A percentile compares a stretch with the other conserved stretches of the same genome.
Evolutionary conservation across 2,797 vertebrate species (phyloP).

Genomic region (Karalla daura): DNA sequence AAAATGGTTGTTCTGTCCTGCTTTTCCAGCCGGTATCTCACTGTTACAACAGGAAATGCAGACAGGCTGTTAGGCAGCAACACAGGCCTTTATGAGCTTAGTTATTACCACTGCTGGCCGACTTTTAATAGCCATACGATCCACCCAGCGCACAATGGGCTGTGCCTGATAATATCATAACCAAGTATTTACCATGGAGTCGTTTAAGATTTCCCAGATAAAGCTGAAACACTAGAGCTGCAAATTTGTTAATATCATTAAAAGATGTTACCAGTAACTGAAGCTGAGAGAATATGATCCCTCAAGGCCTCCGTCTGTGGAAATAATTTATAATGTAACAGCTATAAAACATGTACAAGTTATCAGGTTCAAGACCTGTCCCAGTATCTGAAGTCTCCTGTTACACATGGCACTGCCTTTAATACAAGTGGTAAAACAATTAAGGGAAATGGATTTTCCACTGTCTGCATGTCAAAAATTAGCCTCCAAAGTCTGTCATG

Average conservation of each 20-base stretch:
- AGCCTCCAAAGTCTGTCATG: constrained; percentile 46
- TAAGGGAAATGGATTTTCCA: constrained; percentile 93
- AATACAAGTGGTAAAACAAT: constrained; percentile 93
- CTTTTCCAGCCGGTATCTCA: constrained; percentile 72
- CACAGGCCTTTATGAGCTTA: constrained; percentile 81
- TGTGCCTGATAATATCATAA: constrained; percentile 95
- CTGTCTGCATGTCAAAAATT: constrained; percentile 75
- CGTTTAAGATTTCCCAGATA: constrained; percentile 99
- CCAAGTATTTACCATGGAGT: constrained; percentile 94
- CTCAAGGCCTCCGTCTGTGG: constrained; percentile 89
- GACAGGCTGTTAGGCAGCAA: constrained; percentile 77
- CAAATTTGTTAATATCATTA: constrained; percentile 99
- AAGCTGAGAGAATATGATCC: constrained; percentile 93
- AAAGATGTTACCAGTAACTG: constrained; percentile 96
- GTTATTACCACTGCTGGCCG: constrained; percentile 82
- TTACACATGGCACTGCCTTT: constrained; percentile 87
- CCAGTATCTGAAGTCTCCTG: constrained; percentile 87
- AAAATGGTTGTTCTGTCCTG: constrained; percentile 71
- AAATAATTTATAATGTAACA: constrained; percentile 99
- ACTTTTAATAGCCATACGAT: constrained; percentile 87
- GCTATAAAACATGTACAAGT: constrained; percentile 98
- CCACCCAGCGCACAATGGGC: constrained; percentile 85
- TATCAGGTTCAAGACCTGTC: constrained; percentile 93
- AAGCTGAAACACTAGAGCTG: constrained; percentile 97
- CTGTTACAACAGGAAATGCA: constrained; percentile 84